These are phyloP conservation scores for Apodemia duryi DNA, from an alignment of 2,888 invertebrate genomes.

Conservation along the genomic window DNA sequence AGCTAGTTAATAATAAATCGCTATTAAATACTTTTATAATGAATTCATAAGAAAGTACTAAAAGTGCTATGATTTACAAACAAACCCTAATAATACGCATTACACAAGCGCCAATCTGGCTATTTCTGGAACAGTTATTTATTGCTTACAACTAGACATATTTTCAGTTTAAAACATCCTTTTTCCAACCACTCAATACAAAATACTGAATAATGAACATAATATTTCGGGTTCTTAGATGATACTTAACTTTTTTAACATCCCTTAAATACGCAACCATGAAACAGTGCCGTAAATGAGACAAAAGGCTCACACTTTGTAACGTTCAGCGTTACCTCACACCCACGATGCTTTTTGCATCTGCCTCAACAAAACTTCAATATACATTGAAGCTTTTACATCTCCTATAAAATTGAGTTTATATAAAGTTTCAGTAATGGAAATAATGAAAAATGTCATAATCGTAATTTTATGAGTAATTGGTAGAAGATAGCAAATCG, in stretches of 20 bases:
- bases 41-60: no score
- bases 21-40: no score
- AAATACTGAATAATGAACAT: no score
- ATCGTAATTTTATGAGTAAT: not conserved
- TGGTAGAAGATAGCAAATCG: slow-evolving; percentile 39
- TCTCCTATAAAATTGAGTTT: not conserved
- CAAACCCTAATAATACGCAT: no score
- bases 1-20: no score
- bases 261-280: slow-evolving; percentile 18
- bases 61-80: no score
- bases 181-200: no score
- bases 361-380: slow-evolving; percentile 30
- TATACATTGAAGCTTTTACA: slow-evolving; percentile 41
- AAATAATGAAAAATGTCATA: slow-evolving; percentile 14
- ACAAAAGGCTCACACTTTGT: slow-evolving; percentile 78
- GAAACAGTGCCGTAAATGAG: slow-evolving; percentile 54
- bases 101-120: no score
- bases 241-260: not conserved
- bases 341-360: slow-evolving; percentile 42
- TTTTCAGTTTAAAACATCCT: no score
- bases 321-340: slow-evolving; percentile 69
- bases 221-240: no score
- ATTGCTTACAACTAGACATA: no score
- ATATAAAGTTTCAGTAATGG: slow-evolving; percentile 37
- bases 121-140: no score